Percentiles rank a stretch among this genome's conserved stretches.
These are phyloP conservation scores for Pristionchus japonicus DNA, from an alignment of 2,888 invertebrate genomes.

Conservation along the genomic window DNA sequence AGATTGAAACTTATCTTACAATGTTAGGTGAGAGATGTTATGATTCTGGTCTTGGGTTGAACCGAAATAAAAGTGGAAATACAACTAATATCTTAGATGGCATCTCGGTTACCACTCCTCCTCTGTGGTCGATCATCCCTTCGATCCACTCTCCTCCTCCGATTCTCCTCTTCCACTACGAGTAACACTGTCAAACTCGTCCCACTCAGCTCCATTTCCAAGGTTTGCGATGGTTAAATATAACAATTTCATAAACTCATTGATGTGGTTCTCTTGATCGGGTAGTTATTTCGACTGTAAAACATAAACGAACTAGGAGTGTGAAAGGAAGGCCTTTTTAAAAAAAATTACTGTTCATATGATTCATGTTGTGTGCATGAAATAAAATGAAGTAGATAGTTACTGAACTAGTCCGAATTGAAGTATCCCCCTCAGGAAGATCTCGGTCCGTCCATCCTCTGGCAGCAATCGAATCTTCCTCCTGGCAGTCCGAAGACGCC, in stretches of 20 bases:
- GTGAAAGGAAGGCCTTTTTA: not conserved
- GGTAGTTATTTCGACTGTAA: no score
- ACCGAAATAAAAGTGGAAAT: no score
- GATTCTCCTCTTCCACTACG: constrained; percentile 24
- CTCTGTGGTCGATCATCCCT: constrained; percentile 12
- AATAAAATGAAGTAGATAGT: no score
- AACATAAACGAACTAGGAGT: not conserved
- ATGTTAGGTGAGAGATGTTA: no score
- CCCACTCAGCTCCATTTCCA: not conserved
- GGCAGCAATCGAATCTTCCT: constrained; percentile 51
- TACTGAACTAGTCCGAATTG: no score
- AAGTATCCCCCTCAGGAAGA: constrained; percentile 59
- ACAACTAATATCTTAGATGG: constrained; percentile 36
- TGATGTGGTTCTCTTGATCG: no score
- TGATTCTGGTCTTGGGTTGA: no score
- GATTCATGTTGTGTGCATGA: no score
- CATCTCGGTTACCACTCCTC: constrained; percentile 23
- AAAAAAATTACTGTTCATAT: no score
- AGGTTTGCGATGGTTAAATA: not conserved
- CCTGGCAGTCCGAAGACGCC: constrained; percentile 61
- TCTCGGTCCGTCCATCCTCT: constrained; percentile 69
- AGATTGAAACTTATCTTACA: not conserved
- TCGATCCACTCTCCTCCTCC: not conserved
- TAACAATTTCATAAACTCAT: not conserved
- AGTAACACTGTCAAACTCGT: not conserved